These are phyloP conservation scores for Blastobasis lacticolella DNA, from an alignment of 2,888 invertebrate genomes.

Conservation along the genomic window DNA sequence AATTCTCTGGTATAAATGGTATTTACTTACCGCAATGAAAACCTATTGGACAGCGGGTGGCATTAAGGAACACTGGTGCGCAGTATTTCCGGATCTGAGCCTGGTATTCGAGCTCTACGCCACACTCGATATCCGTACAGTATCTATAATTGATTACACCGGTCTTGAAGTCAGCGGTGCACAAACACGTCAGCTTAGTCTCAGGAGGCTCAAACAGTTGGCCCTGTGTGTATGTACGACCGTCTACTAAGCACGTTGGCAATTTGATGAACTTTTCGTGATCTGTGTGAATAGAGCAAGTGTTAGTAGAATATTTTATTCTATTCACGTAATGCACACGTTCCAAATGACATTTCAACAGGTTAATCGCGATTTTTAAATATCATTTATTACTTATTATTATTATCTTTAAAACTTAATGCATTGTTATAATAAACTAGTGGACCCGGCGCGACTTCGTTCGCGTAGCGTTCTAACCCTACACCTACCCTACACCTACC, in stretches of 20 bases:
- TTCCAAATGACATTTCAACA: too few relatives aligned
- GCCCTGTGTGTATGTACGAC: constrained; percentile 59
- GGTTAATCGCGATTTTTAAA: too few relatives aligned
- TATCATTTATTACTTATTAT: too few relatives aligned
- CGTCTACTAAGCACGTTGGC: constrained; percentile 60
- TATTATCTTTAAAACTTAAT: too few relatives aligned
- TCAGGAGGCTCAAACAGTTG: constrained; percentile 58
- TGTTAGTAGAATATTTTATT: too few relatives aligned
- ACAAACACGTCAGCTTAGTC: constrained; percentile 60
- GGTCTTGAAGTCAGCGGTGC: constrained; percentile 59
- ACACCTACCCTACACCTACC: too few relatives aligned
- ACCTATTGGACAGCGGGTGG: constrained; percentile 56
- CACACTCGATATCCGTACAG: constrained; percentile 65
- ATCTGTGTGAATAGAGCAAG: constrained; percentile 25
- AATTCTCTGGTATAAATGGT: too few relatives aligned
- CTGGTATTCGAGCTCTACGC: constrained; percentile 62
- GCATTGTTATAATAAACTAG: too few relatives aligned
- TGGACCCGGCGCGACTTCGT: too few relatives aligned
- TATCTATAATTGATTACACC: constrained; percentile 38
- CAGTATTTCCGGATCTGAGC: constrained; percentile 53
- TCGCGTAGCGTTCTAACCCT: too few relatives aligned
- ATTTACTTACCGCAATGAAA: constrained; percentile 67
- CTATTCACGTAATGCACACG: too few relatives aligned
- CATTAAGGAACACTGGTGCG: constrained; percentile 59
- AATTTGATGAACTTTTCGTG: constrained; percentile 56